phyloP scores from a whole-genome alignment of 2,113 vertebrate species.

The Herpetotheres cachinnans region DNA sequence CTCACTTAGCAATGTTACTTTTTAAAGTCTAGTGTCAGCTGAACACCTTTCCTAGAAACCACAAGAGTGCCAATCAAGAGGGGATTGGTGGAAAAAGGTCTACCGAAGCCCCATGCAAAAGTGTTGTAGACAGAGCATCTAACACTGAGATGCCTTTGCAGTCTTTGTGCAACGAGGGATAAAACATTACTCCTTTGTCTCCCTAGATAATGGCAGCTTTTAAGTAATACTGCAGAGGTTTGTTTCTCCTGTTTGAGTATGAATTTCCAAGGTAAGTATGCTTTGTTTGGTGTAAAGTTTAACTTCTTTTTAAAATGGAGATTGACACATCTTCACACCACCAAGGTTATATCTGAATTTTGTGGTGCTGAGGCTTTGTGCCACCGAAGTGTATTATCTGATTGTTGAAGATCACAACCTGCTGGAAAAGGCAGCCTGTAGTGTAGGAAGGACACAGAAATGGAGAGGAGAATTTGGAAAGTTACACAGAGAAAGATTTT shows the following conservation, averaged over 20 bases:
- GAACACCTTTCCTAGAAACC: neutral
- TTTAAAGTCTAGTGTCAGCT: neutral
- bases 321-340: neutral
- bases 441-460: neutral
- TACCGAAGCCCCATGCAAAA: neutral
- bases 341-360: neutral
- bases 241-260: neutral
- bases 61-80: neutral
- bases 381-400: neutral
- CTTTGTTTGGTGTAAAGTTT: neutral
- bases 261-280: neutral
- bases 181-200: neutral
- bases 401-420: neutral
- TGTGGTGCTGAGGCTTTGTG: neutral
- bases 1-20: neutral
- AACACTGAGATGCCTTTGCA: neutral
- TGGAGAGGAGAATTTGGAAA: neutral
- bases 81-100: neutral
- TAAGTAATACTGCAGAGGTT: neutral
- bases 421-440: neutral
- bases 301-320: neutral
- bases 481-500: neutral
- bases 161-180: neutral
- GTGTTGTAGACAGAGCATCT: neutral
- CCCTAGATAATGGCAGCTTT: neutral